These are phyloP conservation scores for Halictus rubicundus DNA, from an alignment of 1,140 invertebrate species.

Conservation along the genomic window DNA sequence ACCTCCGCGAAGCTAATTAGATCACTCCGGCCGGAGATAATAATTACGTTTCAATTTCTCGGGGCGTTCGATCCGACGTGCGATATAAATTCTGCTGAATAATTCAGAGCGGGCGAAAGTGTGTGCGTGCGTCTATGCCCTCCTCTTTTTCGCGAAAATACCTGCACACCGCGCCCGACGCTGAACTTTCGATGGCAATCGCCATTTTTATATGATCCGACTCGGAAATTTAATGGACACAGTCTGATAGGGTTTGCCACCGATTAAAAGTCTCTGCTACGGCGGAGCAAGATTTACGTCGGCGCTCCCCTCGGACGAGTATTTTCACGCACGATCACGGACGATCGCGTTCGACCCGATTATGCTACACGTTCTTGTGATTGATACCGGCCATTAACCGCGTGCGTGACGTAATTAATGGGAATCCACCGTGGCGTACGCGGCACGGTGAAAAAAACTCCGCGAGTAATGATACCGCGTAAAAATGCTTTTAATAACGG, in stretches of 20 bases:
- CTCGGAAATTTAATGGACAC: slow-evolving; percentile 48
- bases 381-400: slow-evolving; percentile 41
- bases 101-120: neutral
- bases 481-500: slow-evolving; percentile 23
- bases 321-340: slow-evolving; percentile 53
- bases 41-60: no score
- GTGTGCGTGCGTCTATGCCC: neutral
- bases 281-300: slow-evolving; percentile 20
- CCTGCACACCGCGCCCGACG: neutral
- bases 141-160: neutral
- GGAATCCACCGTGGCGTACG: slow-evolving; percentile 15
- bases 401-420: slow-evolving; percentile 43
- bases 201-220: neutral
- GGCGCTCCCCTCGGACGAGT: slow-evolving; percentile 50
- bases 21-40: no score
- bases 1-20: no score
- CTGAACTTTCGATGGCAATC: neutral
- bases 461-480: neutral
- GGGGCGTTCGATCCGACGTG: no score
- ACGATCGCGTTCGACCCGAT: slow-evolving; percentile 36
- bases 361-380: slow-evolving; percentile 44
- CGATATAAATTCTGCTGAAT: no score
- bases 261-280: slow-evolving; percentile 48
- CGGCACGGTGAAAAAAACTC: slow-evolving; percentile 18
- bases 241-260: slow-evolving; percentile 23